Evolutionary conservation across 2,797 vertebrate genomes (phyloP).

Genomic region (Enteromius mattozi): DNA sequence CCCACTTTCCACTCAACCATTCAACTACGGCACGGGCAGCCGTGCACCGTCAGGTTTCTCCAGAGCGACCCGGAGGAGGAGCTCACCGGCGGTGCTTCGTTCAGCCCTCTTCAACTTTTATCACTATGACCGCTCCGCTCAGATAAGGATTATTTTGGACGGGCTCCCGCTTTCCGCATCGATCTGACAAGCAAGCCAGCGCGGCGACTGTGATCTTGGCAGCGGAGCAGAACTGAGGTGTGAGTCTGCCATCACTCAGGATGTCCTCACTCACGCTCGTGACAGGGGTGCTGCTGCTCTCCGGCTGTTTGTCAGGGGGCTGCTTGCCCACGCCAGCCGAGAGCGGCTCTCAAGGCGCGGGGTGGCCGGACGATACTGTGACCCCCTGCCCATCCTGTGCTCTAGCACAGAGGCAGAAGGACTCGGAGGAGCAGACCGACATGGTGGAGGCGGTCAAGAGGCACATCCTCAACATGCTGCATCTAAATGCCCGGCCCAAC

Average conservation of each 20-base stretch:
- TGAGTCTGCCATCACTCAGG: slow-evolving; percentile 68
- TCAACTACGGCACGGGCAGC: slow-evolving; percentile 65
- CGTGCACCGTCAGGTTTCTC: slow-evolving; percentile 63
- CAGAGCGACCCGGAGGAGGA: slow-evolving; percentile 42
- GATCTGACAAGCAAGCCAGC: slow-evolving; percentile 40
- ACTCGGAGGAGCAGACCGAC: slow-evolving; percentile 82
- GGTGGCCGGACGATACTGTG: slow-evolving; percentile 67
- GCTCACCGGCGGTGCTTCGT: slow-evolving; percentile 1
- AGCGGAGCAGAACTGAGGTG: slow-evolving; percentile 36
- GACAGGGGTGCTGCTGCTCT: slow-evolving; percentile 79
- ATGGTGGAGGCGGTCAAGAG: slow-evolving; percentile 96
- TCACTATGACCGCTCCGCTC: slow-evolving; percentile 52
- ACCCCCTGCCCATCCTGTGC: slow-evolving; percentile 87
- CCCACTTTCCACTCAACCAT: slow-evolving; percentile 73
- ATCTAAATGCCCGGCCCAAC: slow-evolving; percentile 92
- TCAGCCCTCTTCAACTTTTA: slow-evolving; percentile 37
- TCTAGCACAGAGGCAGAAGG: slow-evolving; percentile 82
- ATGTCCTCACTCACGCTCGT: slow-evolving; percentile 83
- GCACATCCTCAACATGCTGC: slow-evolving; percentile 95
- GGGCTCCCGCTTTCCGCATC: slow-evolving; percentile 29
- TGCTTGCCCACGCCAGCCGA: slow-evolving; percentile 78
- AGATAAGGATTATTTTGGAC: slow-evolving; percentile 63
- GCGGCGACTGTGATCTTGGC: slow-evolving; percentile 46
- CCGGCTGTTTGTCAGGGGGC: slow-evolving; percentile 78
- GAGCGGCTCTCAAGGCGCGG: neutral